Percentiles rank a stretch among this genome's conserved stretches.
phyloP scores from a whole-genome alignment of 2,113 vertebrate genomes.

The Pardalotus punctatus region DNA sequence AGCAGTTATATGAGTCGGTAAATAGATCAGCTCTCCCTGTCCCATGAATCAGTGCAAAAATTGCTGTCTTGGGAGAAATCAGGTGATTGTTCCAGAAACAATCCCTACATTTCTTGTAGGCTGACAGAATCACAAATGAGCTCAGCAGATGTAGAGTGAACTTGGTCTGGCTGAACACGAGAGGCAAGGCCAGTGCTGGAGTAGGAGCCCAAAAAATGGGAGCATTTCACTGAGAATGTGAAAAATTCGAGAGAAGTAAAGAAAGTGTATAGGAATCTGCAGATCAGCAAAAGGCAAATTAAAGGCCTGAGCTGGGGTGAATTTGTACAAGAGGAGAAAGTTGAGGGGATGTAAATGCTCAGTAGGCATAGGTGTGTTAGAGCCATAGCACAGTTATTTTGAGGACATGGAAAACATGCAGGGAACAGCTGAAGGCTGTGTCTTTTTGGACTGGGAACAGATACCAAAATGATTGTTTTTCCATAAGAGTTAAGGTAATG shows the following conservation, averaged over 20 bases:
- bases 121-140: neutral
- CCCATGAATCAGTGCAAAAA: neutral
- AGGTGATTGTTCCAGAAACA: neutral
- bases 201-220: neutral
- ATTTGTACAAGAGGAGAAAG: neutral
- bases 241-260: neutral
- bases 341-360: neutral
- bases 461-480: neutral
- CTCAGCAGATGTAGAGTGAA: neutral
- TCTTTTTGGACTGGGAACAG: neutral
- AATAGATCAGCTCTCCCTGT: neutral
- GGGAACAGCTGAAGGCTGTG: neutral
- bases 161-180: neutral
- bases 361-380: neutral
- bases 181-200: neutral
- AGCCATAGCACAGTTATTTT: neutral
- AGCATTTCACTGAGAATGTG: neutral
- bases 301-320: neutral
- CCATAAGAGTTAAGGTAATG: neutral
- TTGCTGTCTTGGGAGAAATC: neutral
- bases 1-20: neutral
- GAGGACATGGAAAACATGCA: neutral
- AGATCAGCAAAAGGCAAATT: neutral
- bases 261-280: neutral
- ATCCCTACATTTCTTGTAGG: neutral